phyloP scores from a whole-genome alignment of 2,888 invertebrate genomes.

The Marasmarcha lunaedactyla region DNA sequence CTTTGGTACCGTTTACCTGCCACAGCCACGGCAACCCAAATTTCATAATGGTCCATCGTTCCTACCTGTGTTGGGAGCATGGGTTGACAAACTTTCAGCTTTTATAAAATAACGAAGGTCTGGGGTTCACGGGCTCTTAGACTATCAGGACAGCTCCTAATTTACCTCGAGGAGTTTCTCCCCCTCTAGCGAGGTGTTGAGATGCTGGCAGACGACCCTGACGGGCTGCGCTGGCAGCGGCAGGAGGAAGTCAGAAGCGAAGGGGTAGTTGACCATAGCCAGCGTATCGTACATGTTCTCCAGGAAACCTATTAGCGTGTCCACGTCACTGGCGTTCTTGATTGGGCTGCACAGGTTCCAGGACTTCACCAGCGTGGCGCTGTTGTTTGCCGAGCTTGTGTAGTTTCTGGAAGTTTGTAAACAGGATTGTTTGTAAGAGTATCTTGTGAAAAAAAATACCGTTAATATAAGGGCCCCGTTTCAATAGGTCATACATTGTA shows the following conservation, averaged over 20 bases:
- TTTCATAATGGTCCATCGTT: too few relatives aligned
- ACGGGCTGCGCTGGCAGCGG: conserved; percentile 90
- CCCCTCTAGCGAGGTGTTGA: conserved; percentile 53
- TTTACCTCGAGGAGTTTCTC: conserved; percentile 62
- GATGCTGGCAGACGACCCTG: conserved; percentile 68
- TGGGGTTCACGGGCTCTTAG: too few relatives aligned
- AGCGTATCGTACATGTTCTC: conserved; percentile 79
- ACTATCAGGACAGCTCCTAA: too few relatives aligned
- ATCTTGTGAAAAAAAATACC: too few relatives aligned
- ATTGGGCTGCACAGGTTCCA: conserved; percentile 84
- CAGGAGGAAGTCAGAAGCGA: conserved; percentile 83
- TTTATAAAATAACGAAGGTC: too few relatives aligned
- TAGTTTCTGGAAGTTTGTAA: conserved; percentile 45
- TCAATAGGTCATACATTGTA: too few relatives aligned
- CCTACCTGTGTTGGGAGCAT: too few relatives aligned
- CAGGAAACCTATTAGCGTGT: conserved; percentile 76
- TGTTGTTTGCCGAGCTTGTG: conserved; percentile 73
- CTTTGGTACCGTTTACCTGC: too few relatives aligned
- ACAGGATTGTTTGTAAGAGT: too few relatives aligned
- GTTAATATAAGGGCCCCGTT: too few relatives aligned
- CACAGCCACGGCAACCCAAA: too few relatives aligned
- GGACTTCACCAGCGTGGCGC: conserved; percentile 74
- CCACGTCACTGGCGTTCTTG: conserved; percentile 48
- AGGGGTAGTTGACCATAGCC: conserved; percentile 97
- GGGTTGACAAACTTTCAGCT: too few relatives aligned